These are phyloP conservation scores for Chrysolina haemoptera DNA, from an alignment of 2,888 invertebrate species.

Conservation along the genomic window DNA sequence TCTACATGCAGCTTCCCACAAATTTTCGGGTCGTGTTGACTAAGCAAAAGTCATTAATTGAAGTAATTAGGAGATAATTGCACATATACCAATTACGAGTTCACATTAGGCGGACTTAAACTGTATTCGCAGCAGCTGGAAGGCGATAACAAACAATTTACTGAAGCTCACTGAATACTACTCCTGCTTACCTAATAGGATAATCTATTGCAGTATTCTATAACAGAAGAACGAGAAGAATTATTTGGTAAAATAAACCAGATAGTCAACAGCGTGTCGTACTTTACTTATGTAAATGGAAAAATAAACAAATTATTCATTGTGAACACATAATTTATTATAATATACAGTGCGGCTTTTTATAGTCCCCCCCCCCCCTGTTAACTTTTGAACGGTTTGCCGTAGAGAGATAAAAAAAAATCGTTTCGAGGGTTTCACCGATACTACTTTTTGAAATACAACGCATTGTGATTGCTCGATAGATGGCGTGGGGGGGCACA, in stretches of 20 bases:
- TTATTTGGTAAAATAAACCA: neutral
- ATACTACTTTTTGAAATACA: too few species aligned
- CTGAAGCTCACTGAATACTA: neutral
- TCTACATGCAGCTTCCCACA: neutral
- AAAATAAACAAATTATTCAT: too few species aligned
- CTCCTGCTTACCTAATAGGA: neutral
- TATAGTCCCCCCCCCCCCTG: too few species aligned
- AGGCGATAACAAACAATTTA: conserved; percentile 9
- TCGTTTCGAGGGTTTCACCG: too few species aligned
- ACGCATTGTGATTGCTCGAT: too few species aligned
- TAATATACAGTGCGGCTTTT: too few species aligned
- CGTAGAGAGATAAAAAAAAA: too few species aligned
- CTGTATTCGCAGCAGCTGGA: conserved; percentile 14
- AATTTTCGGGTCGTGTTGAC: conserved; percentile 14
- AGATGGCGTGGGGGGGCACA: too few species aligned
- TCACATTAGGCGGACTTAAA: conserved; percentile 8
- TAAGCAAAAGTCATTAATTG: conserved; percentile 38
- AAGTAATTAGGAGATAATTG: conserved; percentile 41
- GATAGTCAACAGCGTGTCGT: too few species aligned
- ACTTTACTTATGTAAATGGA: too few species aligned
- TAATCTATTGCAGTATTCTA: neutral
- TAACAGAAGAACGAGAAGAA: neutral
- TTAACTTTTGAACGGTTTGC: too few species aligned
- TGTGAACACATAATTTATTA: too few species aligned
- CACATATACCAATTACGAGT: conserved; percentile 31